A percentile compares a stretch with the other conserved stretches of the same genome.
Evolutionary conservation across 2,888 invertebrate genomes (phyloP).

Genomic region (Cacoxenus indagator): DNA sequence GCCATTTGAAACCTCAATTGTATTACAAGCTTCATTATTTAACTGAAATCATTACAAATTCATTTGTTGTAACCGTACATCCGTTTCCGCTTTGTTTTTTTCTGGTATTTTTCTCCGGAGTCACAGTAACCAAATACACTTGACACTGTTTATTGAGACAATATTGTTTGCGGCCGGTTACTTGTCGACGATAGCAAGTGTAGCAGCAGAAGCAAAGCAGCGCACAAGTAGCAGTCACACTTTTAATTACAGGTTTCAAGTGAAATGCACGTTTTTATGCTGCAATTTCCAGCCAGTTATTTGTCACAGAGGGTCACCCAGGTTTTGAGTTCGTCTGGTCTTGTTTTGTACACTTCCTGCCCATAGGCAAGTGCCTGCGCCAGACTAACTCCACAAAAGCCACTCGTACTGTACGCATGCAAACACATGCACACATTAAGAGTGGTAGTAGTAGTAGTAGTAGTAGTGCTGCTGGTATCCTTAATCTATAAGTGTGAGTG

Average conservation of each 20-base stretch:
- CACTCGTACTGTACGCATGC: background rate
- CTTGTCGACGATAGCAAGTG: background rate
- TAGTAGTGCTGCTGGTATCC: no score
- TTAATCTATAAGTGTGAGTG: background rate
- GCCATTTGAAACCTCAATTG: no score
- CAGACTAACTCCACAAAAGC: background rate
- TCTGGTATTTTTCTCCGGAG: background rate
- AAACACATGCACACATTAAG: background rate
- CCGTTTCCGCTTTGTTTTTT: background rate
- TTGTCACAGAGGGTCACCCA: background rate
- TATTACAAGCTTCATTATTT: no score
- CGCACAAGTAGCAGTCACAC: no score
- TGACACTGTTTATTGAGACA: background rate
- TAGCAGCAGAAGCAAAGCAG: no score
- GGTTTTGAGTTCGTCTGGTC: background rate
- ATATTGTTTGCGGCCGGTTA: background rate
- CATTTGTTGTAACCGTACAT: background rate
- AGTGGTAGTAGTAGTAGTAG: no score
- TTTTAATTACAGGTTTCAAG: constrained; percentile 2
- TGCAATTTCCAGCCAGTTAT: background rate
- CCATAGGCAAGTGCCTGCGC: background rate
- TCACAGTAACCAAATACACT: constrained; percentile 1
- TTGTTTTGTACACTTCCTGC: no score
- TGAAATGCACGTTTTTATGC: background rate
- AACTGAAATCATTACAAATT: no score